Conservation (phyloP, 1,140 invertebrate genomes). For the Pollicipes pollicipes region DNA sequence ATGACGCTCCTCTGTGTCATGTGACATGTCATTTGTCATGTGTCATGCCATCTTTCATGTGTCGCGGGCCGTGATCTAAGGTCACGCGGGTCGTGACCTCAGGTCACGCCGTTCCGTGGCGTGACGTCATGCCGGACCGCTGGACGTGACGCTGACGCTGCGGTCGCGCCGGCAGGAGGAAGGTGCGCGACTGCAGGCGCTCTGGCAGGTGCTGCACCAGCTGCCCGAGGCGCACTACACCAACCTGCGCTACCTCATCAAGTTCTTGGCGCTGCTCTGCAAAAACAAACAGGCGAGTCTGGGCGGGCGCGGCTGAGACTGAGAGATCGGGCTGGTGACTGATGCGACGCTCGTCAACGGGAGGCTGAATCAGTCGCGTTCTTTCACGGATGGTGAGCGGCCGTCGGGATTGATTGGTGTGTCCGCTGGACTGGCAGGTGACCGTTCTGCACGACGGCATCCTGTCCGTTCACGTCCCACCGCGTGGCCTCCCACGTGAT, state of each 20-base stretch:
- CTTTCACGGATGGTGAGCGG: too few species aligned
- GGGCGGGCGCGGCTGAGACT: constrained; percentile 23
- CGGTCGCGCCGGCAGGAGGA: constrained; percentile 30
- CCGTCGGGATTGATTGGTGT: too few species aligned
- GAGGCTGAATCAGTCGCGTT: too few species aligned
- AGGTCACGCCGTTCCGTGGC: not conserved
- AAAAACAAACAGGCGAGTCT: not conserved
- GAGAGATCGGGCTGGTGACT: too few species aligned
- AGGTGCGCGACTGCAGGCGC: constrained; percentile 49
- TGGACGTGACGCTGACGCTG: too few species aligned
- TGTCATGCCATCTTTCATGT: not conserved
- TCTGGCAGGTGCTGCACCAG: constrained; percentile 58
- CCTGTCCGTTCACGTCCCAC: too few species aligned
- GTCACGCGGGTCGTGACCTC: too few species aligned
- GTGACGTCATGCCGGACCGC: too few species aligned
- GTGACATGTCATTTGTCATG: not conserved
- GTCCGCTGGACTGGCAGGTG: too few species aligned
- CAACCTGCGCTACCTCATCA: constrained; percentile 82
- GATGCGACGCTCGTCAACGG: too few species aligned
- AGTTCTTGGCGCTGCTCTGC: constrained; percentile 59
- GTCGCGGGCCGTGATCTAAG: not conserved
- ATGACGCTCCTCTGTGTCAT: not conserved
- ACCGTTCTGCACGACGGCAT: too few species aligned
- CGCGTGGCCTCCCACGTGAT: too few species aligned
- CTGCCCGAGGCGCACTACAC: constrained; percentile 61